Evolutionary conservation across 2,797 vertebrate genomes (phyloP).

Genomic region (Petrocephalus sullivani): DNA sequence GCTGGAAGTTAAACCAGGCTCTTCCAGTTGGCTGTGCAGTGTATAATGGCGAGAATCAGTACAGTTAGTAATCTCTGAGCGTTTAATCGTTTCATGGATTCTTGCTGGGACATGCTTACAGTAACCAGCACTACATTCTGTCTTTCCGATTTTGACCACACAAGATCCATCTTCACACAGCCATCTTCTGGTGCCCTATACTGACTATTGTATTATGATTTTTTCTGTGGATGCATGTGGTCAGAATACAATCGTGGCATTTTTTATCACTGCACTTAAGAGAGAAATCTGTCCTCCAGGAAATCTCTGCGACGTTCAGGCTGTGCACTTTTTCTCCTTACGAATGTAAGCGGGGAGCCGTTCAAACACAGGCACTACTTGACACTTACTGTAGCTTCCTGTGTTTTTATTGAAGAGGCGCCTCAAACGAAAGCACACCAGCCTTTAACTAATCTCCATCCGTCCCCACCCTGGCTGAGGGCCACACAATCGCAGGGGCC

Average conservation of each 20-base stretch:
- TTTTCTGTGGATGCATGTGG: too few species aligned
- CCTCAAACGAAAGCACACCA: conserved; percentile 31
- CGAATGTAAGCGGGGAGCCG: background rate
- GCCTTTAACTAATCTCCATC: conserved; percentile 38
- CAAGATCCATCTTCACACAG: too few species aligned
- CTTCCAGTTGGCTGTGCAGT: background rate
- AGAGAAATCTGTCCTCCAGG: background rate
- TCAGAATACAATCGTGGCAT: background rate
- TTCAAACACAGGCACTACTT: background rate
- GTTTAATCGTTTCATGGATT: background rate
- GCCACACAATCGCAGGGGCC: conserved; percentile 36
- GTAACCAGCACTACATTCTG: too few species aligned
- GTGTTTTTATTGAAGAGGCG: background rate
- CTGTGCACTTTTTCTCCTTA: background rate
- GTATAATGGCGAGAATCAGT: background rate
- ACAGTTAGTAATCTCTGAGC: background rate
- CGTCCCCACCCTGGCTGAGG: conserved; percentile 17
- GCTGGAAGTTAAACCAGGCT: background rate
- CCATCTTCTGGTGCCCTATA: background rate
- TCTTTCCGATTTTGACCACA: too few species aligned
- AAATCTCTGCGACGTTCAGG: background rate
- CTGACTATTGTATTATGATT: background rate
- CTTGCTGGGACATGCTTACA: background rate
- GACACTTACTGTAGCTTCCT: background rate
- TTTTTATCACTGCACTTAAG: background rate